These are phyloP conservation scores for Lochmaea crataegi DNA, from an alignment of 2,888 invertebrate genomes.

Conservation along the genomic window DNA sequence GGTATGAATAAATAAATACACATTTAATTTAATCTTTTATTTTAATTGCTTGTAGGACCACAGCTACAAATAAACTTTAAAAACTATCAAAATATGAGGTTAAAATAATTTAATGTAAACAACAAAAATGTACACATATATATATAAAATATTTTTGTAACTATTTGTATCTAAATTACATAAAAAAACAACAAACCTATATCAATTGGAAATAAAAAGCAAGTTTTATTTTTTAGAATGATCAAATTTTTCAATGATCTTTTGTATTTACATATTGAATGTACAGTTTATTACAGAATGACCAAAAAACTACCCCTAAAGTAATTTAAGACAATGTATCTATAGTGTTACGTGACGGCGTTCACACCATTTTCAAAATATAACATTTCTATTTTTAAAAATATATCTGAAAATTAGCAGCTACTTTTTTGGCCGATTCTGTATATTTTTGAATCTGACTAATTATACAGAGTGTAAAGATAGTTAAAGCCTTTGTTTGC, in stretches of 20 bases:
- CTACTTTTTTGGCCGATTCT: slow-evolving; percentile 37
- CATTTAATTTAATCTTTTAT: slow-evolving; percentile 39
- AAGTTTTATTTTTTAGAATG: slow-evolving; percentile 43
- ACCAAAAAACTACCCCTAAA: slow-evolving; percentile 36
- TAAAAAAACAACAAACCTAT: slow-evolving; percentile 48
- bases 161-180: slow-evolving; percentile 48
- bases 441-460: slow-evolving; percentile 29
- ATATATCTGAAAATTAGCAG: slow-evolving; percentile 17
- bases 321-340: slow-evolving; percentile 3
- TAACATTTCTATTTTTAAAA: slow-evolving; percentile 13
- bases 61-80: slow-evolving; percentile 61
- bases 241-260: slow-evolving; percentile 39
- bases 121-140: slow-evolving; percentile 61
- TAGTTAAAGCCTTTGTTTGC: slow-evolving; percentile 34
- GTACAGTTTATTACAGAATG: slow-evolving; percentile 56
- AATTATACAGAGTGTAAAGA: slow-evolving; percentile 31
- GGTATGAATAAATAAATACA: slow-evolving; percentile 40
- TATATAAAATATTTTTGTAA: slow-evolving; percentile 57
- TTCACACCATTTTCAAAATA: slow-evolving; percentile 3
- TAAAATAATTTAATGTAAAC: slow-evolving; percentile 63
- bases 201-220: slow-evolving; percentile 47
- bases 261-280: slow-evolving; percentile 58
- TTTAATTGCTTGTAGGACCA: slow-evolving; percentile 63
- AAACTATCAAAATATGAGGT: slow-evolving; percentile 60
- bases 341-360: background rate